These are phyloP conservation scores for Tinamus major DNA, from an alignment of 2,797 vertebrate species.

Conservation along the genomic window DNA sequence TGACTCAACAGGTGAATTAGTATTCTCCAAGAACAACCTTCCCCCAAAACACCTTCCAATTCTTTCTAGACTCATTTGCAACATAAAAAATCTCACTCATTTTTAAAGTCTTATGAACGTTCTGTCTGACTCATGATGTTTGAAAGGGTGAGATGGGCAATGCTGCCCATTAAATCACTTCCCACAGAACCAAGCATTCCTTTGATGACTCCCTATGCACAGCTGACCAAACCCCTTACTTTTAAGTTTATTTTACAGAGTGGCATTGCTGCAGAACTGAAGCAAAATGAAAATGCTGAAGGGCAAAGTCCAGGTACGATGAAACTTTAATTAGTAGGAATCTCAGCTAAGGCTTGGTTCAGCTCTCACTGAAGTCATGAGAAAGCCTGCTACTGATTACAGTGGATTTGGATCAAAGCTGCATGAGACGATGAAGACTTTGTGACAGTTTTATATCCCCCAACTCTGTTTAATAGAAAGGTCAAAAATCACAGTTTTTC, in stretches of 20 bases:
- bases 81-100: not conserved
- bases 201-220: not conserved
- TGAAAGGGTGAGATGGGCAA: not conserved
- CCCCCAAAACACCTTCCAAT: not conserved
- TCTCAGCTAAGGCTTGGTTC: not conserved
- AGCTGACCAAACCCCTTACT: not conserved
- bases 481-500: rapidly evolving
- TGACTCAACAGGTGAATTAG: not conserved
- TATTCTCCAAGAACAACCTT: not conserved
- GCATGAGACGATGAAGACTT: not conserved
- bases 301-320: not conserved
- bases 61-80: not conserved
- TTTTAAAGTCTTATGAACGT: not conserved
- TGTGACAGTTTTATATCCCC: not conserved
- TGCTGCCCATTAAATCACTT: not conserved
- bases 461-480: not conserved
- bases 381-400: not conserved
- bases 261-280: not conserved
- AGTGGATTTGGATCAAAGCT: not conserved
- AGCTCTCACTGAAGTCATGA: not conserved
- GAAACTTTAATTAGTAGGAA: not conserved
- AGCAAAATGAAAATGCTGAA: not conserved
- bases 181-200: rapidly evolving
- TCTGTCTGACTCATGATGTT: not conserved
- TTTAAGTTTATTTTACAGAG: not conserved